Evolutionary conservation across 2,113 vertebrate species (phyloP).

Genomic region (Oxygymnocypris stewartii): DNA sequence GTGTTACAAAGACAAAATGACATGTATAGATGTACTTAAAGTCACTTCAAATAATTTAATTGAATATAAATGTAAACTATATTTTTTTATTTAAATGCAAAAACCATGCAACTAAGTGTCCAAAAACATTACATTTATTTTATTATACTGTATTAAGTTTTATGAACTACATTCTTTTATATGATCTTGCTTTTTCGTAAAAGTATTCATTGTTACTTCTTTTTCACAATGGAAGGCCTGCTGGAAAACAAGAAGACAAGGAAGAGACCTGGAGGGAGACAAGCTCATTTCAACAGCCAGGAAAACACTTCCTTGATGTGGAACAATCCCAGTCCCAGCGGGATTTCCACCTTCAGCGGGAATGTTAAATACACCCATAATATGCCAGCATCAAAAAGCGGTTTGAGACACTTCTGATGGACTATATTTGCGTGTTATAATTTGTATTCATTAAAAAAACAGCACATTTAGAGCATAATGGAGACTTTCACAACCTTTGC

Average conservation of each 20-base stretch:
- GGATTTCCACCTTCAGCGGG: conserved; percentile 34
- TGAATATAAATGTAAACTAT: too few species aligned
- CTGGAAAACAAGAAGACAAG: conserved; percentile 5
- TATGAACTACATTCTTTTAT: neutral
- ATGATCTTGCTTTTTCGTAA: neutral
- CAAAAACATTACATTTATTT: neutral
- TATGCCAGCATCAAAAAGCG: neutral
- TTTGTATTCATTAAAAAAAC: neutral
- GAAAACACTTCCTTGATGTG: neutral
- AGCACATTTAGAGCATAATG: too few species aligned
- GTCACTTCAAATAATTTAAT: neutral
- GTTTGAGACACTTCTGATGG: neutral
- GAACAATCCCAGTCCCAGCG: neutral
- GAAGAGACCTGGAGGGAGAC: neutral
- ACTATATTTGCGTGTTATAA: neutral
- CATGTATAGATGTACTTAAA: neutral
- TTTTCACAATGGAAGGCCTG: neutral
- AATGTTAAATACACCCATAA: conserved; percentile 42
- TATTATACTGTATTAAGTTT: neutral
- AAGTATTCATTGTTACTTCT: neutral
- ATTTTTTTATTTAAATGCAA: neutral
- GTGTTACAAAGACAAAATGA: neutral
- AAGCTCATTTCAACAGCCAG: neutral
- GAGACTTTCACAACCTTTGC: conserved; percentile 19
- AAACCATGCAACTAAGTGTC: neutral